Base-by-base conservation (phyloP, 2,113 vertebrate species). In the Tachycineta bicolor region DNA sequence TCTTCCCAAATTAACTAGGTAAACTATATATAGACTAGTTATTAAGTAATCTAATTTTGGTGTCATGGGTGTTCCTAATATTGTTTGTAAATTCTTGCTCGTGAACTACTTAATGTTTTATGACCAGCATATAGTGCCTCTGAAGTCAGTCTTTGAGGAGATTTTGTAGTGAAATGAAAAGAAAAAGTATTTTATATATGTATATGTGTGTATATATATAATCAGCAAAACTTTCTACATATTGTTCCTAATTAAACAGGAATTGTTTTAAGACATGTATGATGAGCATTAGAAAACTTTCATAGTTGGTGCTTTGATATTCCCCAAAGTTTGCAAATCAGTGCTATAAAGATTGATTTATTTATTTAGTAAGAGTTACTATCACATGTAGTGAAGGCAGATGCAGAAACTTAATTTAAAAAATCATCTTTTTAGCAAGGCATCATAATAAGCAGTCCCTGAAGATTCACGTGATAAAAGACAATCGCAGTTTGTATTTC, bases 401-500 rank as follows among this genome's bases (percentile, higher is more conserved):
- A 67, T 63, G 33, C 12, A 64, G 63, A 41, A 67, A 65, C 50
- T 59, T 44, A 0, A 4, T 67, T 67, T 22, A n/a, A 26, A 71
- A 46, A 26, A 56, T 52, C 24, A 74, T n/a, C 19, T 77, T 87
- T 73, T 67, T 60, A 52, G 46, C 26, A 24, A 44, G n/a, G 14
- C 16, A 6, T 60, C 6, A 2, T 58, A 28, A 17, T 50, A n/a
- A 53, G 15, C 21, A 63, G 16, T 24, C 29, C 26, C 39, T 70
- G 46, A 83, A 70, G 43, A 39, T n/a, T 65, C 14, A n/a, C 0
- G 0, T 43, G 12, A 22, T 81, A 59, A 55, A 85, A 80, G 65
- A 34, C 11, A 39, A n/a, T 31, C 3, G 0, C 19, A 39, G 2
- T 47, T 24, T 1, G 0, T 55, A 17, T 87, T 74, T 69, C 7